A percentile compares a stretch with the other conserved stretches of the same genome.
Conservation (phyloP, 2,888 invertebrate species). For the Acholoe squamosa region DNA sequence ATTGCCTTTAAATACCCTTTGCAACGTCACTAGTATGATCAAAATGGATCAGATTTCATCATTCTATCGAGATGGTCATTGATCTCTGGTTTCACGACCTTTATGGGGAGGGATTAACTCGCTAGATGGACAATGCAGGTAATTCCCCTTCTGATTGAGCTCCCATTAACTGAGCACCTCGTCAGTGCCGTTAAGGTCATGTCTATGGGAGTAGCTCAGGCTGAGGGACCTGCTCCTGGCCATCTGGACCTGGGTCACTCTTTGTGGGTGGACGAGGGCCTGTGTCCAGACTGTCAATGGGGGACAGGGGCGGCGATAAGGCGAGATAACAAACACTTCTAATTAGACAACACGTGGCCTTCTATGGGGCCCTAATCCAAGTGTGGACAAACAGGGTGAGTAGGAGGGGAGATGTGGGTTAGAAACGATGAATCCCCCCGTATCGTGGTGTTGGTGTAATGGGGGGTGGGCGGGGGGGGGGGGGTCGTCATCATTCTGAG, state of each 20-base stretch:
- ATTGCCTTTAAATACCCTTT: no score
- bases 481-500: background rate
- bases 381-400: background rate
- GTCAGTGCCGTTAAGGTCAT: background rate
- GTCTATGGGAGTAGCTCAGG: background rate
- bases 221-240: background rate
- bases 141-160: background rate
- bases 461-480: background rate
- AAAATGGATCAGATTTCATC: no score
- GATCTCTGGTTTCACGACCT: no score
- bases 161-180: background rate
- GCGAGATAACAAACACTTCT: constrained; percentile 28
- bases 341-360: constrained; percentile 37
- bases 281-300: constrained; percentile 3
- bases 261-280: background rate
- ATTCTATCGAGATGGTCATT: no score
- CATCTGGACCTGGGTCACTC: constrained; percentile 21
- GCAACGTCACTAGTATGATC: no score
- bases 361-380: background rate
- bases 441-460: background rate
- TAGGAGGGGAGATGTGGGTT: background rate
- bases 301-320: background rate
- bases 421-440: background rate
- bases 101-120: no score
- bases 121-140: background rate